phyloP scores from a whole-genome alignment of 2,113 vertebrate genomes.

The Hepsetus odoe region DNA sequence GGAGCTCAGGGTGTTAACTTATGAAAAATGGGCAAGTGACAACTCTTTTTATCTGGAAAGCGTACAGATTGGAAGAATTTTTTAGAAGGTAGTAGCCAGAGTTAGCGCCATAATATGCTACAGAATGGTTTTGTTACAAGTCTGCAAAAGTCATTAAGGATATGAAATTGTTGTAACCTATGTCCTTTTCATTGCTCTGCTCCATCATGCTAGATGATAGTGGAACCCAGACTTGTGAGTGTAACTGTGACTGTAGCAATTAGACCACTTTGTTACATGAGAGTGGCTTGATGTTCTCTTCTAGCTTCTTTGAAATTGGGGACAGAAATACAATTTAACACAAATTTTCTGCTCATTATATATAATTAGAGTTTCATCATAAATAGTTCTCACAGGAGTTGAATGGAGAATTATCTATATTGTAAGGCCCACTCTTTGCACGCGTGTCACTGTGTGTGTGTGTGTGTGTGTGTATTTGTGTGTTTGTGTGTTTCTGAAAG shows the following conservation, averaged over 20 bases:
- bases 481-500: no score
- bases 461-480: constrained; percentile 50
- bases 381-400: background rate
- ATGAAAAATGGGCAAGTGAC: background rate
- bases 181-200: background rate
- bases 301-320: background rate
- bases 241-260: background rate
- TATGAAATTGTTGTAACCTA: background rate
- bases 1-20: background rate
- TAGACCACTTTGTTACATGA: background rate
- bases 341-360: background rate
- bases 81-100: background rate
- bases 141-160: background rate
- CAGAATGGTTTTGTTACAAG: background rate
- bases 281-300: background rate
- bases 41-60: background rate
- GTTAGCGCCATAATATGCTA: background rate
- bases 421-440: background rate
- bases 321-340: background rate
- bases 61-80: background rate
- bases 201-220: background rate
- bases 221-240: background rate
- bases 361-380: background rate
- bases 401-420: background rate
- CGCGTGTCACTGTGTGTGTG: no score